Conservation (phyloP, 2,888 invertebrate genomes). For the Limnephilus rhombicus region DNA sequence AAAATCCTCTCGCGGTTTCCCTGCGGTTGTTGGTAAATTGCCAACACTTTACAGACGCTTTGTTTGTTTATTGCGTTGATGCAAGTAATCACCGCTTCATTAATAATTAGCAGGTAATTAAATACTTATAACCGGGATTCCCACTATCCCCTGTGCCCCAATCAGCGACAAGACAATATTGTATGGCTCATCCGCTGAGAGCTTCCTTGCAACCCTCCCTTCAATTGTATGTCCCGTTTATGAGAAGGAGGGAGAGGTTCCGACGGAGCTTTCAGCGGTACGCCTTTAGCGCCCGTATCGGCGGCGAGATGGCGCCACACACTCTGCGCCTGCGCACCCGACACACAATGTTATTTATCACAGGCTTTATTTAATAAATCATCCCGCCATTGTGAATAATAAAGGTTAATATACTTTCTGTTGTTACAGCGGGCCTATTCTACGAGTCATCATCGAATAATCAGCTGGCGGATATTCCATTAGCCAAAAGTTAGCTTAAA, state of each 20-base stretch:
- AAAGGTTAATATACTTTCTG: background rate
- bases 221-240: no score
- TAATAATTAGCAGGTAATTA: no score
- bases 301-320: constrained; percentile 56
- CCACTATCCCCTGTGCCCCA: no score
- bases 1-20: no score
- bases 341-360: constrained; percentile 52
- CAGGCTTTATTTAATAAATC: constrained; percentile 62
- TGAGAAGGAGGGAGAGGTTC: background rate
- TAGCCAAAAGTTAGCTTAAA: constrained; percentile 46
- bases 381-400: constrained; percentile 50
- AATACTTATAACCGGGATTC: no score
- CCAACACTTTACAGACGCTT: no score
- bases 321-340: constrained; percentile 4
- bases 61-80: no score
- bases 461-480: constrained; percentile 47
- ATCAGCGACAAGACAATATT: no score
- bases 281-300: constrained; percentile 31
- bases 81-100: no score
- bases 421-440: constrained; percentile 10
- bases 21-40: no score
- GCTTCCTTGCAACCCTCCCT: no score
- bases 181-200: no score
- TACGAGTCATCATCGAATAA: constrained; percentile 49
- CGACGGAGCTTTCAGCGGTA: background rate